These are phyloP conservation scores for Ormyrus pomaceus DNA, from an alignment of 2,888 invertebrate species.

Conservation along the genomic window DNA sequence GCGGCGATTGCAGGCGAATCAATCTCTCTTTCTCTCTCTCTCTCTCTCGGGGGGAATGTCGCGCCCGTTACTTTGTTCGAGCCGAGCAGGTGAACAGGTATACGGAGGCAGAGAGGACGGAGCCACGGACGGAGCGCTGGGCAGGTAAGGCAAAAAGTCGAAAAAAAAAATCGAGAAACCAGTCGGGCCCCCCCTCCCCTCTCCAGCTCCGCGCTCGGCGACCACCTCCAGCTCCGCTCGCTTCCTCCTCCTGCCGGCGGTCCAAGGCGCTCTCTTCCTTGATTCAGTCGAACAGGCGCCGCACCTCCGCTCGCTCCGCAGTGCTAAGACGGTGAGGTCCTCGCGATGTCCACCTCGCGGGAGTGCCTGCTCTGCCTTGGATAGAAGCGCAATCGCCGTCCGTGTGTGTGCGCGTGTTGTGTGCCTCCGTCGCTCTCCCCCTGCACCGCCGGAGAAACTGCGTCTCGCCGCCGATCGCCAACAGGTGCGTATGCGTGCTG, in stretches of 20 bases:
- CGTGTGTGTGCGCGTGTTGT: background rate
- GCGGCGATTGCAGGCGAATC: background rate
- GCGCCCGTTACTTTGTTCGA: constrained; percentile 28
- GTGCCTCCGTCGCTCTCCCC: background rate
- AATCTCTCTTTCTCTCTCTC: too few species aligned
- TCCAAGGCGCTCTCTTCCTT: constrained; percentile 65
- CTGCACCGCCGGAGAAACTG: background rate
- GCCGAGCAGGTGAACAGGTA: constrained; percentile 1
- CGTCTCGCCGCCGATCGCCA: constrained; percentile 28
- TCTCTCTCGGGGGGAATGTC: too few species aligned
- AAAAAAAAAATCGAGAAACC: constrained; percentile 66
- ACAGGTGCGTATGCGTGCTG: constrained; percentile 46
- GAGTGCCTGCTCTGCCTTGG: background rate
- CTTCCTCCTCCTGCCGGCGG: constrained; percentile 56
- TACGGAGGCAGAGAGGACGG: constrained; percentile 20
- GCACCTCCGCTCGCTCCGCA: constrained; percentile 62
- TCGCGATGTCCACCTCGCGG: constrained; percentile 26
- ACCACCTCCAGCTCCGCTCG: constrained; percentile 30
- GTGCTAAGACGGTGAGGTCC: constrained; percentile 3
- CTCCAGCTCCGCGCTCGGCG: constrained; percentile 4
- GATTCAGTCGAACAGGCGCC: constrained; percentile 70
- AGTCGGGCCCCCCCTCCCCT: constrained; percentile 58
- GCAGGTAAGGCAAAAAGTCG: constrained; percentile 67
- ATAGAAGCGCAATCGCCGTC: background rate
- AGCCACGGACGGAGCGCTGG: constrained; percentile 11